Conservation (phyloP, 1,140 invertebrate genomes). For the Sitobion miscanthi region DNA sequence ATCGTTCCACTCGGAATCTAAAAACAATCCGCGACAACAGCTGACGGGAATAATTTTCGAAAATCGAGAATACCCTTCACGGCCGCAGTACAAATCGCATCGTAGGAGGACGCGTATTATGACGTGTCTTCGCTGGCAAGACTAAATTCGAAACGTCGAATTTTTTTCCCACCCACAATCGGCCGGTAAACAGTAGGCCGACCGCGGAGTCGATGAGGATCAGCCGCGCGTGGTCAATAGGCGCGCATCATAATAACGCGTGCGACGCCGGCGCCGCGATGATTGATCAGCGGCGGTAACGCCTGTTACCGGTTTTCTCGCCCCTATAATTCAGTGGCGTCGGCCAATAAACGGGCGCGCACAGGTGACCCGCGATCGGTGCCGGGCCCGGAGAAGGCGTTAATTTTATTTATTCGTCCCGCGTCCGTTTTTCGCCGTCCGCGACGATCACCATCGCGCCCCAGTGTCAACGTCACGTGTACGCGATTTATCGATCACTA, state of each 20-base stretch:
- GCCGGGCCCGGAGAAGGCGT: not conserved
- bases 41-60: too few relatives aligned
- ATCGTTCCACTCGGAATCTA: too few relatives aligned
- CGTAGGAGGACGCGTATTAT: too few relatives aligned
- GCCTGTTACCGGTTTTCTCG: slow-evolving; percentile 2
- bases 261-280: not conserved
- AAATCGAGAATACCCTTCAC: too few relatives aligned
- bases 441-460: not conserved
- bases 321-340: not conserved
- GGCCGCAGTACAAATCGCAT: too few relatives aligned
- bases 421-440: not conserved
- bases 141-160: not conserved
- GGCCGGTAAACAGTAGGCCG: too few relatives aligned
- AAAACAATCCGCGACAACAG: too few relatives aligned
- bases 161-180: not conserved
- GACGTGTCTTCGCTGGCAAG: too few relatives aligned
- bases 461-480: slow-evolving; percentile 5
- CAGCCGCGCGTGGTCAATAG: not conserved
- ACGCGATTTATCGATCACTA: slow-evolving; percentile 26
- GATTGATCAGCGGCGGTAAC: slow-evolving; percentile 1
- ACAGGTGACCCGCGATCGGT: not conserved
- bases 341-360: not conserved
- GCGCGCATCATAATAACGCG: too few relatives aligned
- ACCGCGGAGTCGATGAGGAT: not conserved
- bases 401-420: not conserved